Evolutionary conservation across 2,113 vertebrate species (phyloP).

Genomic region (Seriola quinqueradiata): DNA sequence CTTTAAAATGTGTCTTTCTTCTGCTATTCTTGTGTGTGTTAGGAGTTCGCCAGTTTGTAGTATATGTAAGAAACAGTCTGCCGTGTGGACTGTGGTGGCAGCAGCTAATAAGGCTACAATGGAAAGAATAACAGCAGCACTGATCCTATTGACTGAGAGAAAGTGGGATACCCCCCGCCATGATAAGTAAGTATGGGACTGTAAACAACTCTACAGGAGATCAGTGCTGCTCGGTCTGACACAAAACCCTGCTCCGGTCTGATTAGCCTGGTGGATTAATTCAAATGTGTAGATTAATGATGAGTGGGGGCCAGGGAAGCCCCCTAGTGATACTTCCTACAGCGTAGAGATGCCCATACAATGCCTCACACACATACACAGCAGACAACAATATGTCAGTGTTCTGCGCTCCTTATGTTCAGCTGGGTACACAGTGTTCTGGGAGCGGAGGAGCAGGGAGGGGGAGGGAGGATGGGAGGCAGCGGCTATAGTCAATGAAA

Average conservation of each 20-base stretch:
- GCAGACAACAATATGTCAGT: constrained; percentile 47
- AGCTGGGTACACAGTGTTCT: constrained; percentile 55
- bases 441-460: background rate
- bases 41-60: no score
- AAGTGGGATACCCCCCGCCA: background rate
- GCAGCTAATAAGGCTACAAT: no score
- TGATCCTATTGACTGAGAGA: constrained; percentile 29
- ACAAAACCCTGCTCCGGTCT: constrained; percentile 11
- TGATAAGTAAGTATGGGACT: background rate
- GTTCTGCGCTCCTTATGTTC: constrained; percentile 34
- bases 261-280: constrained; percentile 40
- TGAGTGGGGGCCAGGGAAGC: no score
- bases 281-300: constrained; percentile 7
- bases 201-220: background rate
- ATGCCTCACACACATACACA: background rate
- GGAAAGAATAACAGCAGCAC: no score
- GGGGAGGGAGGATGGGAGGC: background rate
- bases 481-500: constrained; percentile 29
- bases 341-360: background rate
- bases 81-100: no score
- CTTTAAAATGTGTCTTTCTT: no score
- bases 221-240: background rate
- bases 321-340: constrained; percentile 8
- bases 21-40: no score
- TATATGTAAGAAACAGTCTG: no score